These are phyloP conservation scores for Chromoteleia sp. DNA, from an alignment of 2,888 invertebrate species.

Conservation along the genomic window DNA sequence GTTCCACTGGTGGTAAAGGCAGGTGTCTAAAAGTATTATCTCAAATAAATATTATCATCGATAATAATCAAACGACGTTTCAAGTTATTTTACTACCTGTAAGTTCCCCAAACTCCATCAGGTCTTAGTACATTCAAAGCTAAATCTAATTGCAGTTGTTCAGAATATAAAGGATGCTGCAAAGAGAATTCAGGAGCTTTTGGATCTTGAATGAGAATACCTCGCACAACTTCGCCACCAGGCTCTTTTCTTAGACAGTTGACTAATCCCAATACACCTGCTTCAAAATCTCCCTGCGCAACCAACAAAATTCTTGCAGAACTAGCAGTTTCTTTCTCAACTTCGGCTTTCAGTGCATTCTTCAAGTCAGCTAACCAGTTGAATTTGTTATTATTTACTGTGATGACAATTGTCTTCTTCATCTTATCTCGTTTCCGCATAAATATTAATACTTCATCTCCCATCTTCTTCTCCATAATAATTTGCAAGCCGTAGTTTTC, in stretches of 20 bases:
- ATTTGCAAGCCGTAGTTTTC: constrained; percentile 70
- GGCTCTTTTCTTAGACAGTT: constrained; percentile 94
- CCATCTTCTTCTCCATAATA: constrained; percentile 75
- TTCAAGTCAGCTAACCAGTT: constrained; percentile 82
- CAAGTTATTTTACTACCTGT: constrained; percentile 81
- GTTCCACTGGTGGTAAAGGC: constrained; percentile 86
- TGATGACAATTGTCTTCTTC: constrained; percentile 76
- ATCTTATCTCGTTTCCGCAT: constrained; percentile 74
- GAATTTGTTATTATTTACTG: constrained; percentile 79
- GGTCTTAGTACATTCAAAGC: constrained; percentile 89
- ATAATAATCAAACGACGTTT: background rate
- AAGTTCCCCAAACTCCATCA: constrained; percentile 90
- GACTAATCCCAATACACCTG: constrained; percentile 94
- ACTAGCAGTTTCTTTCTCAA: constrained; percentile 85
- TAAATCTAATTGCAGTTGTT: constrained; percentile 90
- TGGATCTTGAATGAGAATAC: constrained; percentile 87
- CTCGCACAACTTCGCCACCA: constrained; percentile 87
- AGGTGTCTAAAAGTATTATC: constrained; percentile 87
- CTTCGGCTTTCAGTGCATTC: constrained; percentile 75
- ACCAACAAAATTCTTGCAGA: constrained; percentile 88
- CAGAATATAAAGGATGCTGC: constrained; percentile 88
- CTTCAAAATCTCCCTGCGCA: constrained; percentile 88
- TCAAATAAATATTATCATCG: background rate
- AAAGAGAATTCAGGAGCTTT: constrained; percentile 89
- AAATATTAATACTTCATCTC: constrained; percentile 72